Evolutionary conservation across 2,113 vertebrate genomes (phyloP), one percentile per base, ranked within the genome.

Genomic region (Sinocyclocheilus maitianheensis): DNA sequence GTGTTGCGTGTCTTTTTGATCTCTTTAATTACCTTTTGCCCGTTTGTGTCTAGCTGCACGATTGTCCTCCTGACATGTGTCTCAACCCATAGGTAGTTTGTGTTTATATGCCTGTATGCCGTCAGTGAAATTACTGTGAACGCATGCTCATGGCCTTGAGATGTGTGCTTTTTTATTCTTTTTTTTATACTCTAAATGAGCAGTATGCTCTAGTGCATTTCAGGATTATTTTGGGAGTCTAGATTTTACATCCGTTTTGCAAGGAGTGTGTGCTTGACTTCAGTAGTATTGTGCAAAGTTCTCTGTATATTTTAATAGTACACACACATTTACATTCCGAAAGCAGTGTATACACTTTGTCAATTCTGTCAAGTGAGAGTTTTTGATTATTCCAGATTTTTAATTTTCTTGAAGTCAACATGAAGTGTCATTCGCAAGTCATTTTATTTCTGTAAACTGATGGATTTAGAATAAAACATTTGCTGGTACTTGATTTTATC

Each of bases 111-210:
- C 81, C 46, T 82, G 46, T 67, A 9, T 55, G 65, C 5, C 5
- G 5, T 71, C 11, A n/a, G n/a, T 83, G 9, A 71, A 26, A 10
- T 58, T 14, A 79, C 16, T 58, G 71, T 83, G 58, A 86, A 76
- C 14, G 85, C 88, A 86, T 89, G 81, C 55, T 37, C 9, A 53
- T 51, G 48, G 75, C 48, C 22, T 81, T n/a, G 20, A 58, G 34
- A 55, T 86, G 7, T 69, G 77, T 71, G 46, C 30, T 46, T 58
- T 62, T 34, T 63, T 67, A 51, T 2, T 12, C 0, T 1, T 77
- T 76, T 77, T 75, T 77, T 11, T 30, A 0, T 53, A 53, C 46
- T 67, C 43, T 30, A 30, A 34, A 81, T 5, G 62, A 81, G 40
- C 55, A 14, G 46, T 46, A 13, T 60, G 20, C 55, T 60, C 53